These are phyloP conservation scores for Lamproptera curius DNA, from an alignment of 2,888 invertebrate genomes.

Conservation along the genomic window DNA sequence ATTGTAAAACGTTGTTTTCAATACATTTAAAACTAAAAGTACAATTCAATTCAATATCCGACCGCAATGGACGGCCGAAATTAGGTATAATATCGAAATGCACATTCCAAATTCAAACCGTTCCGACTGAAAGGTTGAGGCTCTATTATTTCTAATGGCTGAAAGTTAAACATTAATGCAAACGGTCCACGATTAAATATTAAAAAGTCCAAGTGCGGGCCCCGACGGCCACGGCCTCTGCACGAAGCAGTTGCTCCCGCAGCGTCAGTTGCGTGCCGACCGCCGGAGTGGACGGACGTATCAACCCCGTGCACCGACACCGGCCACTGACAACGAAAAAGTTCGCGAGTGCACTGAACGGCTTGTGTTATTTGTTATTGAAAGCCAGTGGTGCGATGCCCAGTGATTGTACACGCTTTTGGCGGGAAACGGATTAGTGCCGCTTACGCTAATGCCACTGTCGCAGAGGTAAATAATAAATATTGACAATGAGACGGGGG, in stretches of 20 bases:
- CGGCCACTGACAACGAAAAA: conserved; percentile 35
- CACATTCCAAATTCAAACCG: too few relatives aligned
- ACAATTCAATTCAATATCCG: too few relatives aligned
- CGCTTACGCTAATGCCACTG: conserved; percentile 43
- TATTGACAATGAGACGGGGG: conserved; percentile 46
- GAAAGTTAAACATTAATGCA: background rate
- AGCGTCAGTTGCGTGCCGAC: conserved; percentile 57
- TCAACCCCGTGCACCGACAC: conserved; percentile 27
- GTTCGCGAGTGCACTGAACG: conserved; percentile 20
- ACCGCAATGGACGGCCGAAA: too few relatives aligned
- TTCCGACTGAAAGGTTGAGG: too few relatives aligned
- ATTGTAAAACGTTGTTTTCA: too few relatives aligned
- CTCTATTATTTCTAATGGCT: too few relatives aligned
- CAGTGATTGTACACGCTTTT: conserved; percentile 39
- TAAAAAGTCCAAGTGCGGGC: conserved; percentile 32
- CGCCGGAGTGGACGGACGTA: conserved; percentile 52
- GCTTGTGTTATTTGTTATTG: conserved; percentile 15
- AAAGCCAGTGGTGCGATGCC: conserved; percentile 37
- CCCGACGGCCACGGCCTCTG: conserved; percentile 52
- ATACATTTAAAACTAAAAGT: too few relatives aligned
- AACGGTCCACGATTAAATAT: conserved; percentile 25
- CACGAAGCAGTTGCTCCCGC: conserved; percentile 44
- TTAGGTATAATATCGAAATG: too few relatives aligned
- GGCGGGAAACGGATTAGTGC: conserved; percentile 37
- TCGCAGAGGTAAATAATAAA: conserved; percentile 71